phyloP scores from a whole-genome alignment of 2,797 vertebrate species.

The Morus bassanus region DNA sequence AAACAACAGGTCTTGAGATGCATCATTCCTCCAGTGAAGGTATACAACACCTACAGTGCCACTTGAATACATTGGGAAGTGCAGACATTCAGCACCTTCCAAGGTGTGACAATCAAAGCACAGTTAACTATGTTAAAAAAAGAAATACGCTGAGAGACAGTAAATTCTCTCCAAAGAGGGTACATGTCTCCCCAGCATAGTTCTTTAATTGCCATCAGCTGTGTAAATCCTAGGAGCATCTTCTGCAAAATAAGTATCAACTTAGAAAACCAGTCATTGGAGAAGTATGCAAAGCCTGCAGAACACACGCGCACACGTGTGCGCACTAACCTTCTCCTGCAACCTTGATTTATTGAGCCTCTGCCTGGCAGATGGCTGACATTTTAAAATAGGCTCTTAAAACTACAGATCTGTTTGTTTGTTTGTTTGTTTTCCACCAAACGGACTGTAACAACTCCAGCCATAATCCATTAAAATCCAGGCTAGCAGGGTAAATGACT shows the following conservation, averaged over 20 bases:
- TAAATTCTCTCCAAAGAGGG: constrained; percentile 33
- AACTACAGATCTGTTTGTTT: background rate
- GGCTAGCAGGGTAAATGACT: background rate
- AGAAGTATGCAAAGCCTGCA: constrained; percentile 70
- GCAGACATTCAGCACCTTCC: background rate
- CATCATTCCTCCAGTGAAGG: background rate
- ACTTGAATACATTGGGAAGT: background rate
- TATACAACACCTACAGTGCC: background rate
- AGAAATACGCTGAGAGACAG: background rate
- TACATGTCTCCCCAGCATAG: constrained; percentile 14
- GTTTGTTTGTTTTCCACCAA: background rate
- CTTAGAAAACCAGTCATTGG: constrained; percentile 66
- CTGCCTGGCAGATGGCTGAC: constrained; percentile 68
- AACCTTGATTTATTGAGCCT: constrained; percentile 62
- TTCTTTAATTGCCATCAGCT: constrained; percentile 72
- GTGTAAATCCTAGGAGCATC: constrained; percentile 68
- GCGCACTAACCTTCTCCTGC: background rate
- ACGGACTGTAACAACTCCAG: background rate
- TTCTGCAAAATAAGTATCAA: constrained; percentile 70
- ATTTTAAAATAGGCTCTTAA: constrained; percentile 48
- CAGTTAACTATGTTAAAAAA: background rate
- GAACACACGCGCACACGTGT: constrained; percentile 22
- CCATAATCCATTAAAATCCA: background rate
- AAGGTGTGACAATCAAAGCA: background rate
- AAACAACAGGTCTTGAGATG: background rate